Percentiles rank a stretch among this genome's conserved stretches.
These are phyloP conservation scores for Ridgeia piscesae DNA, from an alignment of 1,140 invertebrate species.

Conservation along the genomic window DNA sequence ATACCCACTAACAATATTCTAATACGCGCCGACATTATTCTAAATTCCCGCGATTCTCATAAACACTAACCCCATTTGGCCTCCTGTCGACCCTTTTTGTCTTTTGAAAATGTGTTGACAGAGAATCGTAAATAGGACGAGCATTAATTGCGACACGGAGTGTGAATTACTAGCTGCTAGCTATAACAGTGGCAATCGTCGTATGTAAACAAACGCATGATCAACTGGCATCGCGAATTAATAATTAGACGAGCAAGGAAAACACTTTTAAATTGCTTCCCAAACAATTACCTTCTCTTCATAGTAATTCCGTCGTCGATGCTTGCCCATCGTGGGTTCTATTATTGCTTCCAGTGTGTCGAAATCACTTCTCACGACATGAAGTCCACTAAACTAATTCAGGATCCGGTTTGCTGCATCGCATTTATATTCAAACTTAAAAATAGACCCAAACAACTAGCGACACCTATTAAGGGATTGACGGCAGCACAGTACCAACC, in stretches of 20 bases:
- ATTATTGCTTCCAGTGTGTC: neutral
- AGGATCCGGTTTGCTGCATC: neutral
- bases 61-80: neutral
- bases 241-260: neutral
- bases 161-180: neutral
- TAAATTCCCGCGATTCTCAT: neutral
- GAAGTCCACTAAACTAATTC: neutral
- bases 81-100: neutral
- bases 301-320: neutral
- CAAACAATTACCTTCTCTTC: neutral
- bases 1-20: neutral
- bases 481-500: neutral
- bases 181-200: neutral
- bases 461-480: too few species aligned
- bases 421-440: neutral
- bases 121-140: neutral
- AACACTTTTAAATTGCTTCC: neutral
- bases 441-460: too few species aligned
- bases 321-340: neutral
- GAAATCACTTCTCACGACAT: neutral
- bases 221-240: neutral
- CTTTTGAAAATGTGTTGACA: neutral
- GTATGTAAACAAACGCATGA: neutral
- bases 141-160: neutral
- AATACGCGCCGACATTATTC: neutral